Percentiles rank a stretch among this genome's conserved stretches.
Evolutionary conservation across 92 coral and sea anemone genomes (phyloP).

Genomic region (Epizoanthus scotinus): DNA sequence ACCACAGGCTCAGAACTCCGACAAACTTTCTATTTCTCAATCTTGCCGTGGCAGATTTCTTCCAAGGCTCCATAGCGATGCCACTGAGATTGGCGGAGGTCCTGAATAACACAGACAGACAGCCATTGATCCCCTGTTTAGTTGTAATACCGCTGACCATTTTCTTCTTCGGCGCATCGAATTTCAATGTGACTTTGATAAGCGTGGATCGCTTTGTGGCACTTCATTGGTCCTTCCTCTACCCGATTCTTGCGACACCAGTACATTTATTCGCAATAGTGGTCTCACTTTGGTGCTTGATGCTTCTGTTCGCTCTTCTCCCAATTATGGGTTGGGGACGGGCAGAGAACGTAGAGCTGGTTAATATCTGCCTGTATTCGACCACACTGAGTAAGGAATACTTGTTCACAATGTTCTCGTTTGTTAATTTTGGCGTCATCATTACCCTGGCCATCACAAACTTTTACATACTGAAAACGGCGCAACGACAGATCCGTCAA

Average conservation of each 20-base stretch:
- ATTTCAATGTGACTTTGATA: constrained; percentile 79
- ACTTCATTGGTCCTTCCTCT: constrained; percentile 76
- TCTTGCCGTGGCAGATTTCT: constrained; percentile 91
- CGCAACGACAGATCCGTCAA: constrained; percentile 75
- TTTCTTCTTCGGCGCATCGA: constrained; percentile 88
- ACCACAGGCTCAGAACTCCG: constrained; percentile 77
- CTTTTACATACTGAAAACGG: constrained; percentile 77
- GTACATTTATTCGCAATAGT: constrained; percentile 44
- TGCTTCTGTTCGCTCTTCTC: constrained; percentile 62
- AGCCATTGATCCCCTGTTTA: constrained; percentile 79
- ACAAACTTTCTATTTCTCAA: constrained; percentile 86
- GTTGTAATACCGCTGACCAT: constrained; percentile 86
- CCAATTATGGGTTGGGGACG: constrained; percentile 86
- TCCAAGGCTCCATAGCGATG: constrained; percentile 87
- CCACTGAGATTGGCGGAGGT: constrained; percentile 86
- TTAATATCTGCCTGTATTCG: constrained; percentile 81
- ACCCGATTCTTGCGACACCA: constrained; percentile 65
- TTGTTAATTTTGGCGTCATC: constrained; percentile 78
- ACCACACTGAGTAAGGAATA: constrained; percentile 77
- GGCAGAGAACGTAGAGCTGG: constrained; percentile 50
- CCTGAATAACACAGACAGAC: constrained; percentile 69
- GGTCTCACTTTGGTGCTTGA: constrained; percentile 61
- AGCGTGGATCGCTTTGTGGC: constrained; percentile 89
- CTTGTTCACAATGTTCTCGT: constrained; percentile 73
- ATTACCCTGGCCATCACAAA: constrained; percentile 73